Evolutionary conservation across 2,888 invertebrate species (phyloP).

Genomic region (Sicus ferrugineus): DNA sequence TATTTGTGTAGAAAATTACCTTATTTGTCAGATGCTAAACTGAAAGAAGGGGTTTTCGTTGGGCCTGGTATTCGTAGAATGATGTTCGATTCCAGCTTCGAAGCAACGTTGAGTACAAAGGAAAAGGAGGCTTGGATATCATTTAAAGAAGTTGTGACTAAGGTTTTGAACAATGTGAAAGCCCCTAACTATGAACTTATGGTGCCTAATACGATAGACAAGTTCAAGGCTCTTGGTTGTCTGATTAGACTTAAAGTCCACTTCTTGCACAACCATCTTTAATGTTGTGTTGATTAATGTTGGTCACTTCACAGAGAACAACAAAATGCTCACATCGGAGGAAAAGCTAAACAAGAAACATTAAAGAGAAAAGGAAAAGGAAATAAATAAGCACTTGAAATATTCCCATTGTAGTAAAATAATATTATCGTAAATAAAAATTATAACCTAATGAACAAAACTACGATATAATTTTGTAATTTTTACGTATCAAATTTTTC

Average conservation of each 20-base stretch:
- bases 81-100: not conserved
- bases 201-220: not conserved
- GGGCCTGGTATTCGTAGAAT: no score
- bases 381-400: not conserved
- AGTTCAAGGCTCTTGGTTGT: constrained; percentile 5
- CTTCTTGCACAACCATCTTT: not conserved
- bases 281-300: not conserved
- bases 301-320: not conserved
- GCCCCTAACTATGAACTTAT: not conserved
- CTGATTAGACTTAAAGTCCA: not conserved
- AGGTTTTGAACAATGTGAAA: not conserved
- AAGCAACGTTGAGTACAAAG: constrained; percentile 8
- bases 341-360: not conserved
- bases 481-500: no score
- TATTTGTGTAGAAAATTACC: no score
- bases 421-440: no score
- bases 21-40: no score
- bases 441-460: no score
- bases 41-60: no score
- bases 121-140: not conserved
- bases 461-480: no score
- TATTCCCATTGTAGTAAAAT: no score
- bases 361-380: not conserved
- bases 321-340: not conserved
- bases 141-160: constrained; percentile 7